Evolutionary conservation across 2,888 invertebrate species (phyloP), one percentile per base, ranked within the genome.

Genomic region (Xestia xanthographa): DNA sequence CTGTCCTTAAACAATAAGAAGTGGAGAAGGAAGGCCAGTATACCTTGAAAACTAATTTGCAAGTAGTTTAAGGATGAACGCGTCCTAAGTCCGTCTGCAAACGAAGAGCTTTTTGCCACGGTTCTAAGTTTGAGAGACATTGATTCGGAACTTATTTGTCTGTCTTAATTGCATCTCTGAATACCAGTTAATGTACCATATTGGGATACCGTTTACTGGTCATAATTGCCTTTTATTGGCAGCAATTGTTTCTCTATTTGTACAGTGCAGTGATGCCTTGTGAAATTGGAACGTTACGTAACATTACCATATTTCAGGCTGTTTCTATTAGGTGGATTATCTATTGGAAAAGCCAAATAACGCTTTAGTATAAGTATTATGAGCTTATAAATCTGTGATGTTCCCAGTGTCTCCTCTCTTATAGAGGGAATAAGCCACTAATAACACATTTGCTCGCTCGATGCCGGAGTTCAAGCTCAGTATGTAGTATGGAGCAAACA

Each of bases 311-410:
- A 29, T 29, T 58, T 58, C 29, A 17, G 58, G 3, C 17, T 29
- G 8, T n/a, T n/a, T n/a, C 29, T 0, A 29, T 6, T 8, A n/a
- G n/a, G 17, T 8, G 17, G 0, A 29, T 29, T 29, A 29, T 8
- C 29, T 1, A 20, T 58, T 58, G 58, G 29, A 17, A 0, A 58
- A 58, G 6, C 17, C 8, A 58, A 29, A 29, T 29, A 17, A 58
- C 17, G 17, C 1, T 58, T 17, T 12, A 26, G 14, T 26, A n/a
- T n/a, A 5, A 12, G 0, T 3, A 53, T 12, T 3, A 50, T 50
- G n/a, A n/a, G 11, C 53, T 5, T 20, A 48, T 48, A 17, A 48
- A 48, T 48, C 17, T 11, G 48, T n/a, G 22, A 50, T 50, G 9
- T 53, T 12, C 45, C n/a, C 2, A 53, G 5, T n/a, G 53, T 1